Evolutionary conservation across 2,888 invertebrate species (phyloP).

Genomic region (Plebejus anna): DNA sequence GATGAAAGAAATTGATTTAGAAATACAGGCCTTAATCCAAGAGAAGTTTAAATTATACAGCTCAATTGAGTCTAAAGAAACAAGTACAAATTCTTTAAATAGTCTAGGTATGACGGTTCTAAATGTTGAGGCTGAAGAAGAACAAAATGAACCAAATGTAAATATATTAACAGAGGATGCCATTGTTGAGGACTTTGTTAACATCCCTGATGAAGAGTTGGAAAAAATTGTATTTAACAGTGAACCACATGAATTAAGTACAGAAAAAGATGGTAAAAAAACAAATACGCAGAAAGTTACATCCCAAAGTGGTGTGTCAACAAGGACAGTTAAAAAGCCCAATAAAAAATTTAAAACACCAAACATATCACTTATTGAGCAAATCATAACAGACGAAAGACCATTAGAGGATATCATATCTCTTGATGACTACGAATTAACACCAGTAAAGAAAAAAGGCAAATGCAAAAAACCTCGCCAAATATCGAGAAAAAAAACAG

Average conservation of each 20-base stretch:
- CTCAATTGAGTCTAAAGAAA: conserved; percentile 64
- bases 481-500: conserved; percentile 42
- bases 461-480: conserved; percentile 43
- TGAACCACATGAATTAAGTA: conserved; percentile 43
- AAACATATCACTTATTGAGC: conserved; percentile 68
- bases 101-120: conserved; percentile 68
- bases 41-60: conserved; percentile 80
- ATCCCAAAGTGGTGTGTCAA: conserved; percentile 48
- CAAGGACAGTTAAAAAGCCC: conserved; percentile 40
- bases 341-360: conserved; percentile 54
- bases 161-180: conserved; percentile 48
- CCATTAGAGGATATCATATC: conserved; percentile 69
- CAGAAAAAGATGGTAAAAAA: conserved; percentile 44
- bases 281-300: conserved; percentile 46
- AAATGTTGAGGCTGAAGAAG: conserved; percentile 51
- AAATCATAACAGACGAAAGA: conserved; percentile 66
- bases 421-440: conserved; percentile 58
- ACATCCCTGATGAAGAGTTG: conserved; percentile 65
- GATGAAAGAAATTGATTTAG: conserved; percentile 81
- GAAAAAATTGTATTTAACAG: conserved; percentile 64
- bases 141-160: conserved; percentile 40
- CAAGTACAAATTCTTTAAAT: conserved; percentile 51
- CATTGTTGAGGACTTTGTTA: conserved; percentile 64
- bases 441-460: conserved; percentile 43
- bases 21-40: conserved; percentile 77